Evolutionary conservation across 2,888 invertebrate species (phyloP), one percentile per base, ranked within the genome.

Genomic region (Troides oblongomaculatus): DNA sequence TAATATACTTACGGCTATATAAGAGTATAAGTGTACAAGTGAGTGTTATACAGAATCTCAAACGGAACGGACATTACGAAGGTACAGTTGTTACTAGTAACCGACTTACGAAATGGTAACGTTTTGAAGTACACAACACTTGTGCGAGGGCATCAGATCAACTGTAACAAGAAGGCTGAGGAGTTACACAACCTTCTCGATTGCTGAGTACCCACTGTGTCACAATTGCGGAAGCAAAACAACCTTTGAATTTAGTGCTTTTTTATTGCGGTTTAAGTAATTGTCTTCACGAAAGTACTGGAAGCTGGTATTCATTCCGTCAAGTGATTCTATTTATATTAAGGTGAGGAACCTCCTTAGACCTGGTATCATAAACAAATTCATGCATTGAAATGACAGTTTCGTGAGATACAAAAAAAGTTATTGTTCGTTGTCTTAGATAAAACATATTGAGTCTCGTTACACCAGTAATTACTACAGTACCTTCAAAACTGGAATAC

Each of bases 81-180:
- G 46, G 46, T 65, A 43, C 17, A 10, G 57, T n/a, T 30, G 43
- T 58, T 46, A 53, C 53, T 53, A n/a, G 53, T 62, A 62, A 63
- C 62, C 62, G 50, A 68, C 43, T 68, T 62, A 57, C 62, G 68
- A 58, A 57, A 68, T 25, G 3, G 23, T 14, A 46, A 46, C 36
- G 63, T 68, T 68, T 68, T 64, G 50, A 53, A 68, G 68, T 59
- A 58, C 53, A 25, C 66, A 62, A 46, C 67, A 50, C 6, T 63
- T 50, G 21, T 59, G 62, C 39, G 62, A 63, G 68, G 58, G 68
- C 62, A 68, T 53, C 68, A 30, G 25, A 57, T 62, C 68, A 58
- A 63, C 64, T 50, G 62, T 62, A 53, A 46, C 64, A 69, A 8
- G n/a, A 57, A 65, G 57, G 21, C 61, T 61, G 62, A 25, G 25